Base-by-base conservation (phyloP, 2,113 vertebrate genomes). In the Carassius auratus region DNA sequence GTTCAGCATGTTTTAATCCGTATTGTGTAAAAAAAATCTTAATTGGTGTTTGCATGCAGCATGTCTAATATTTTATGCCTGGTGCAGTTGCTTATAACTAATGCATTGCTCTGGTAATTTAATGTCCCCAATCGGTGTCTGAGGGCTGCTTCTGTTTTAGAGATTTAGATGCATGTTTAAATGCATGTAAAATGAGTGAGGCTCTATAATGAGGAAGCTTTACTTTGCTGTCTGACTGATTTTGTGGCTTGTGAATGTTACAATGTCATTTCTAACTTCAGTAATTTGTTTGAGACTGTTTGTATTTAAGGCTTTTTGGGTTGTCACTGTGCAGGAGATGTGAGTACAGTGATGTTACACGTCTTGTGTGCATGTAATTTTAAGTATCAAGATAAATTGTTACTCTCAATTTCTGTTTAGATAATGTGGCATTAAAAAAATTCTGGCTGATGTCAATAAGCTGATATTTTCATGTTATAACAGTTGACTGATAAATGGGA, bases 11-110 rank as follows among this genome's bases (percentile, higher is more conserved):
- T 71, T 83, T 74, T n/a, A 14, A 9, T 80, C 50, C 3, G 33
- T 50, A 55, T 81, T 75, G 6, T 26, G 4, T 13, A 50, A 64
- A 38, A 48, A 74, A 30, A 30, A 30, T 30, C 62, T 33, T 19
- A 64, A 26, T 36, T 64, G 15, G 73, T 83, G 75, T 30, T 75
- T 82, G 78, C 45, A 21, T 81, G n/a, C 38, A 81, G 36, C 30
- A 71, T 78, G 7, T 71, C 8, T 26, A 77, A 61, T 36, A 57
- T 15, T 12, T 10, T 42, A 10, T 48, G n/a, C 13, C 15, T 57
- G 10, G 26, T 85, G 30, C 38, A 42, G 38, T 42, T 42, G 38
- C 50, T 45, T 21, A 15, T 48, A 52, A 36, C 52, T 14, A 38
- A 78, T 78, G 5, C 52, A 78, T 78, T 38, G 30, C 52, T 57